These are phyloP conservation scores for Hirtodrosophila trivittata DNA, from an alignment of 2,888 invertebrate genomes.

Conservation along the genomic window DNA sequence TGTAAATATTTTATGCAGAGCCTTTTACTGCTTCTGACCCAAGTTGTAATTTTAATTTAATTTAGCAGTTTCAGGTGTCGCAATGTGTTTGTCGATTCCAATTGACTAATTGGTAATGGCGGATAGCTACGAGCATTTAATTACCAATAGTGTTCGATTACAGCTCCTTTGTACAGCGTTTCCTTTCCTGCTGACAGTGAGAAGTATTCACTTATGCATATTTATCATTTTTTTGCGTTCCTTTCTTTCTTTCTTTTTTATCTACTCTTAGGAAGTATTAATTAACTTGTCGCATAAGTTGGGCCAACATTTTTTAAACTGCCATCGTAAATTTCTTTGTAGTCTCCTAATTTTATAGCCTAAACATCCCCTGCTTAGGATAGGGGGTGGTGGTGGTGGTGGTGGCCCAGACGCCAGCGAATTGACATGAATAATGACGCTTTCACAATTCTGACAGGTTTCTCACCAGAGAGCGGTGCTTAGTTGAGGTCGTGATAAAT, in stretches of 20 bases:
- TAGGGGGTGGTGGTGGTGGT: too few species aligned
- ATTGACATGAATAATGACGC: slow-evolving; percentile 55
- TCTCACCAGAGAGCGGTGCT: slow-evolving; percentile 33
- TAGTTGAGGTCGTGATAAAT: slow-evolving; percentile 41
- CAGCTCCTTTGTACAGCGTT: background rate
- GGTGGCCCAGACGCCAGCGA: slow-evolving; percentile 9
- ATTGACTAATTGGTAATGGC: slow-evolving; percentile 24
- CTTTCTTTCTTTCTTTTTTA: slow-evolving; percentile 16
- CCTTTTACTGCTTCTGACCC: slow-evolving; percentile 6
- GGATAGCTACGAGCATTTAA: background rate
- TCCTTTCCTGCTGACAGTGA: too few species aligned
- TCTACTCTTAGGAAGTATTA: slow-evolving; percentile 29
- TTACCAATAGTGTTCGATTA: slow-evolving; percentile 4
- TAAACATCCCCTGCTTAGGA: background rate
- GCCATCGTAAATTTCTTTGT: slow-evolving; percentile 29
- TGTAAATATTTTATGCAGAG: slow-evolving; percentile 1
- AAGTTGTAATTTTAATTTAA: slow-evolving; percentile 22
- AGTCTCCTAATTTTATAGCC: slow-evolving; percentile 28
- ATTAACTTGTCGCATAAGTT: slow-evolving; percentile 34
- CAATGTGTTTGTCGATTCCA: slow-evolving; percentile 11
- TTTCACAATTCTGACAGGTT: slow-evolving; percentile 41
- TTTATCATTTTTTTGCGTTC: background rate
- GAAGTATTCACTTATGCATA: background rate
- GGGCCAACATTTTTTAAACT: slow-evolving; percentile 24
- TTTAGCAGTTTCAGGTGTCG: slow-evolving; percentile 5